Evolutionary conservation across 2,797 vertebrate genomes (phyloP), one percentile per base, ranked within the genome.

Genomic region (Danio choprae): DNA sequence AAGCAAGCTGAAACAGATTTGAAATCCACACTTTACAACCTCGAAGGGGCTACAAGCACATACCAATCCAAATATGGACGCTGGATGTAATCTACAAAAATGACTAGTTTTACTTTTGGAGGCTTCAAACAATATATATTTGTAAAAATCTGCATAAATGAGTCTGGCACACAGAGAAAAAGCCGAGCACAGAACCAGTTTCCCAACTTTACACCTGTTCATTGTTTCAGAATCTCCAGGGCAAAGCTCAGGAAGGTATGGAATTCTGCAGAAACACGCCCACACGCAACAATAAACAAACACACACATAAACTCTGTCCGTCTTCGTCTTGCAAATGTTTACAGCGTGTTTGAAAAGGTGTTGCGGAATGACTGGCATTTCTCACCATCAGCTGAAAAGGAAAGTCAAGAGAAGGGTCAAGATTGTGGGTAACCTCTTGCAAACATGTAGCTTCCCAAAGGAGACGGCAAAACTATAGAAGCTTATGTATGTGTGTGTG

Each of bases 151-250:
- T 51, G 7, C 13, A 0, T 63, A 7, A 51, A 40, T 62, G 5
- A 38, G 46, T 63, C n/a, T 20, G 12, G 29, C 60, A 20, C 38
- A 75, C 73, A 6, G 43, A 50, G 60, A 60, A 13, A 75, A 29
- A 36, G 36, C 2, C 20, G 10, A 44, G 48, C 18, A 63, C 13
- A 44, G 41, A 80, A 85, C 81, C 75, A 79, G 81, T 85, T 85
- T 77, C 43, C 63, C 73, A 38, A 77, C 77, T 80, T 82, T 40
- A 82, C 73, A 82, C 41, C 48, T 55, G 36, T 46, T 79, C 60
- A 60, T 53, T 65, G 69, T 74, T 11, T 79, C 65, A 43, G 65
- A 82, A 68, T 63, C 67, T 62, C 43, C 62, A 43, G 55, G 62
- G 60, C 51, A 68, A 80, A 43, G 72, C 55, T 62, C 70, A 38